Evolutionary conservation across 2,888 invertebrate genomes (phyloP), one percentile per base, ranked within the genome.

Genomic region (Diabrotica balteata): DNA sequence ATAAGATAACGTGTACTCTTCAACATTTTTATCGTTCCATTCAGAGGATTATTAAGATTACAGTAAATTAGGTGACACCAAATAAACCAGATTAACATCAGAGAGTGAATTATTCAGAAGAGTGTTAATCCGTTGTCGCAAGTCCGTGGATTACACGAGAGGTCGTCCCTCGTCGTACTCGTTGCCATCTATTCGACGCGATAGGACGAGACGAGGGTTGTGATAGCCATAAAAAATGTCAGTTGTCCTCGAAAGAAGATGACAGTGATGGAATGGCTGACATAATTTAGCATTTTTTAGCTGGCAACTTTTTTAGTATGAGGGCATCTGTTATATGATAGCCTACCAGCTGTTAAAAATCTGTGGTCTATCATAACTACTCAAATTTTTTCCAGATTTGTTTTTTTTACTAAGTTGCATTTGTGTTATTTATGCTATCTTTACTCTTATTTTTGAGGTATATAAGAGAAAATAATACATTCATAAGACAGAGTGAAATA

Each of bases 211-310:
- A 46, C 59, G 61, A 61, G 64, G 64, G 64, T 64, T 52, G 58
- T 47, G 57, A 58, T 59, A 64, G 42, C 52, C 50, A 64, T 59
- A 62, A 66, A 60, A 69, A 66, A 59, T 66, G 66, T 59, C 64
- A 66, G 54, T 61, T 59, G 63, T 69, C 64, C 57, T 42, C 59
- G 53, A 45, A 57, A 47, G 50, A 59, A 55, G 65, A 55, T 71
- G 71, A 71, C 71, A 65, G 66, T 71, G 71, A 71, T 67, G 69
- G 69, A 71, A 65, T 47, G 69, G 59, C 49, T 67, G 69, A 57
- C 50, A 71, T 69, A 67, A 71, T 69, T 71, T 63, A 65, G 43
- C 60, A 59, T 71, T 69, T 71, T 65, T 59, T 55, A 51, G 58
- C 22, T 42, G 45, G 47, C 55, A 8, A 17, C 44, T 45, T 17